Conservation (phyloP, 2,113 vertebrate genomes). For the Lasiurus cinereus region DNA sequence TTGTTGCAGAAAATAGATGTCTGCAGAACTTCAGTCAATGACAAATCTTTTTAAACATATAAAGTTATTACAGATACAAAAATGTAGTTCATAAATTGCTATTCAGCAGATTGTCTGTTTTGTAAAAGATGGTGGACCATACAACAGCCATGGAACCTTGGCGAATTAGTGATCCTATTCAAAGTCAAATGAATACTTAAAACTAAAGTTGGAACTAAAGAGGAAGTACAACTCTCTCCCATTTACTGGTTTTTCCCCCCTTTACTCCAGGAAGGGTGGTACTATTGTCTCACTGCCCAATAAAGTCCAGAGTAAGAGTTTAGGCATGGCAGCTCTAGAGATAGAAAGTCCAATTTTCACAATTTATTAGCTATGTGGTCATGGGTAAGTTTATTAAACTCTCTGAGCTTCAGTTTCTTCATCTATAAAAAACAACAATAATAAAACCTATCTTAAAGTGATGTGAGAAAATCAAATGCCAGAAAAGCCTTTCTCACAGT, state of each 20-base stretch:
- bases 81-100: constrained; percentile 3
- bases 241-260: not conserved
- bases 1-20: not conserved
- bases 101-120: not conserved
- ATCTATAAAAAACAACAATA: not conserved
- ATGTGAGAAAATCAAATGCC: not conserved
- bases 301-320: not conserved
- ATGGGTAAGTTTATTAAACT: not conserved
- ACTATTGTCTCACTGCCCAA: not conserved
- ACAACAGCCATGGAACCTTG: not conserved
- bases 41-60: constrained; percentile 5
- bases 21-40: not conserved
- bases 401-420: not conserved
- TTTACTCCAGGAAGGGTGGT: not conserved
- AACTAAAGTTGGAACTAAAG: not conserved
- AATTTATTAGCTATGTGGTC: not conserved
- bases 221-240: not conserved
- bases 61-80: not conserved
- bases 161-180: not conserved
- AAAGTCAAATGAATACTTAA: not conserved
- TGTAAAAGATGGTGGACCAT: not conserved
- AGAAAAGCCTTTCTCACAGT: not conserved
- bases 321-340: not conserved
- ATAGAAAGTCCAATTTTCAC: not conserved
- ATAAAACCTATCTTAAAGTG: not conserved